Conservation (phyloP, 2,888 invertebrate genomes). For the Bembecia ichneumoniformis region DNA sequence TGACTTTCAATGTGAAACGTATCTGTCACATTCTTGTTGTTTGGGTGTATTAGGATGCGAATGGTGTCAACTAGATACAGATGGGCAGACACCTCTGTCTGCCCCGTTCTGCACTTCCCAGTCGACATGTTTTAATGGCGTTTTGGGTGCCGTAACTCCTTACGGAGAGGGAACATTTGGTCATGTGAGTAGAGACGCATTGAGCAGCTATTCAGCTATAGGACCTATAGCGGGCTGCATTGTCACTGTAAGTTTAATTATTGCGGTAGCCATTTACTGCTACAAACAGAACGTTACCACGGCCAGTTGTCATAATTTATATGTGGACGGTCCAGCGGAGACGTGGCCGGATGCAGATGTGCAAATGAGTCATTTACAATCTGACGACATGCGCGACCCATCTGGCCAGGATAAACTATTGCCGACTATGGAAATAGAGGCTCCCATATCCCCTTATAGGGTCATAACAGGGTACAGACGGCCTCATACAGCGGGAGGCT, state of each 20-base stretch:
- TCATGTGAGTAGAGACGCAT: slow-evolving; percentile 55
- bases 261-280: slow-evolving; percentile 88
- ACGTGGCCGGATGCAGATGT: slow-evolving; percentile 73
- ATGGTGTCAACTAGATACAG: slow-evolving; percentile 89
- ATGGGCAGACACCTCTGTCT: slow-evolving; percentile 77
- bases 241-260: slow-evolving; percentile 83
- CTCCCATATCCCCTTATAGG: slow-evolving; percentile 88
- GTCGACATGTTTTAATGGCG: slow-evolving; percentile 87
- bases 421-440: slow-evolving; percentile 73
- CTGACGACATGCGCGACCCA: slow-evolving; percentile 77
- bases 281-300: slow-evolving; percentile 78
- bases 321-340: slow-evolving; percentile 65
- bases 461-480: slow-evolving; percentile 86
- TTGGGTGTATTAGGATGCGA: slow-evolving; percentile 88
- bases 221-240: slow-evolving; percentile 91
- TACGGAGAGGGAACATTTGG: slow-evolving; percentile 81
- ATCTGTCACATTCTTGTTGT: slow-evolving; percentile 75
- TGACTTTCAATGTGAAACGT: slow-evolving; percentile 78
- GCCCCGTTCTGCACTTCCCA: slow-evolving; percentile 86
- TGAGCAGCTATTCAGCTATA: slow-evolving; percentile 79
- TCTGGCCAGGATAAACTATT: slow-evolving; percentile 78
- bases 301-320: slow-evolving; percentile 61
- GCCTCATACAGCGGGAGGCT: slow-evolving; percentile 82
- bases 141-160: slow-evolving; percentile 85
- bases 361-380: slow-evolving; percentile 81